Base-by-base conservation (phyloP, 2,888 invertebrate genomes). In the Dicranocentrus wangi region DNA sequence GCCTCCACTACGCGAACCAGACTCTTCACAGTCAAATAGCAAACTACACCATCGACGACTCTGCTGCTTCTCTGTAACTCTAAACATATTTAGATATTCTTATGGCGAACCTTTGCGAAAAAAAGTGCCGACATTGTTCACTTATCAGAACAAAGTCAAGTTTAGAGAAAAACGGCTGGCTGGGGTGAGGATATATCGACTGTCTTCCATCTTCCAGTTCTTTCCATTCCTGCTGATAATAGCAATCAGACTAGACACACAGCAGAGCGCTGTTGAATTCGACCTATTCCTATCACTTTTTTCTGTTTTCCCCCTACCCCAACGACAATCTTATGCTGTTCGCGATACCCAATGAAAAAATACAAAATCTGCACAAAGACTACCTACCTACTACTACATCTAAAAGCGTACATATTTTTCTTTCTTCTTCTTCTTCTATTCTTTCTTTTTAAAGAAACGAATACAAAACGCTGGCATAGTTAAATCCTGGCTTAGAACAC, bases 341-440 rank as follows among this genome's bases (percentile, higher is more conserved):
- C 55, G 8, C 7, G 8, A 13, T n/a, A n/a, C 51, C 39, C 7
- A 39, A 5, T 51, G 61, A 1, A 28, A 28, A 61, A 61, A 2
- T 61, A 61, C 61, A 61, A 61, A 28, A 61, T 61, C 61, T 61
- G 61, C 61, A 61, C 28, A 61, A 61, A 19, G 23, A 28, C 15
- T 61, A 17, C 55, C 25, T 55, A n/a, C 39, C 13, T 39, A 8
- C 13, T 39, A 39, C 7, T 13, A 8, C 13, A 13, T 39, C 13
- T 39, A 39, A 39, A 39, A 39, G 39, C n/a, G n/a, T n/a, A n/a
- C n/a, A n/a, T n/a, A n/a, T n/a, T n/a, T n/a, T n/a, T n/a, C n/a
- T n/a, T n/a, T n/a, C n/a, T n/a, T n/a, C n/a, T n/a, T n/a, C n/a
- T n/a, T n/a, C n/a, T n/a, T n/a, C n/a, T n/a, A n/a, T n/a, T 32